Percentiles rank a stretch among this genome's conserved stretches.
These are phyloP conservation scores for Bombus sylvicola DNA, from an alignment of 1,140 invertebrate species.

Conservation along the genomic window DNA sequence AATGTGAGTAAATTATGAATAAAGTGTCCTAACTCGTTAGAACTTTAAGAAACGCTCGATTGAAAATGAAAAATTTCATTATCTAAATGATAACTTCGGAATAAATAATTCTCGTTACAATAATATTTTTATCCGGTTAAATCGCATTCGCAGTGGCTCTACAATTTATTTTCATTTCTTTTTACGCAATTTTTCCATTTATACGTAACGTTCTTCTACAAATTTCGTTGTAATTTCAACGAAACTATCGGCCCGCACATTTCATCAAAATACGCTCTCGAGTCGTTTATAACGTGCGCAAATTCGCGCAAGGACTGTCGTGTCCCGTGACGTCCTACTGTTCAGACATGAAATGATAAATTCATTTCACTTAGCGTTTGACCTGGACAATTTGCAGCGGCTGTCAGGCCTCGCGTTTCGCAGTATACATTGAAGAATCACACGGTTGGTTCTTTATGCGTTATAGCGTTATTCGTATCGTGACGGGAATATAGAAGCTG, in stretches of 20 bases:
- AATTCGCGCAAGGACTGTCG: background rate
- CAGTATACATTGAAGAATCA: constrained; percentile 17
- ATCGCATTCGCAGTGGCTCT: no score
- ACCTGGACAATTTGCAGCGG: constrained; percentile 50
- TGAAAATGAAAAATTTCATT: no score
- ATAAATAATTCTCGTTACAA: no score
- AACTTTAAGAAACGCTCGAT: no score
- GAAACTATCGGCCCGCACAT: background rate
- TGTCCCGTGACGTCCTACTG: background rate
- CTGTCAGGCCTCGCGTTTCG: constrained; percentile 26
- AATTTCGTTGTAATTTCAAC: background rate
- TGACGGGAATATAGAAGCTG: no score
- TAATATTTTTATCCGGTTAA: no score
- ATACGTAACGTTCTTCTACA: no score
- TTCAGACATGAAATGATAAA: constrained; percentile 68
- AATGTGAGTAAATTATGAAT: background rate
- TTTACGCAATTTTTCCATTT: no score
- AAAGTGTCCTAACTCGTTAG: background rate
- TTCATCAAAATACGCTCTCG: constrained; percentile 21
- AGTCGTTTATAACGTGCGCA: background rate
- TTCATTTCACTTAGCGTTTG: constrained; percentile 67
- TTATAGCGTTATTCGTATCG: background rate
- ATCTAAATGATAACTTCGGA: no score
- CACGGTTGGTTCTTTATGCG: background rate
- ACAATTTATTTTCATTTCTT: no score